Evolutionary conservation across 2,888 invertebrate species (phyloP), one percentile per base, ranked within the genome.

Genomic region (Drosophila ezoana): DNA sequence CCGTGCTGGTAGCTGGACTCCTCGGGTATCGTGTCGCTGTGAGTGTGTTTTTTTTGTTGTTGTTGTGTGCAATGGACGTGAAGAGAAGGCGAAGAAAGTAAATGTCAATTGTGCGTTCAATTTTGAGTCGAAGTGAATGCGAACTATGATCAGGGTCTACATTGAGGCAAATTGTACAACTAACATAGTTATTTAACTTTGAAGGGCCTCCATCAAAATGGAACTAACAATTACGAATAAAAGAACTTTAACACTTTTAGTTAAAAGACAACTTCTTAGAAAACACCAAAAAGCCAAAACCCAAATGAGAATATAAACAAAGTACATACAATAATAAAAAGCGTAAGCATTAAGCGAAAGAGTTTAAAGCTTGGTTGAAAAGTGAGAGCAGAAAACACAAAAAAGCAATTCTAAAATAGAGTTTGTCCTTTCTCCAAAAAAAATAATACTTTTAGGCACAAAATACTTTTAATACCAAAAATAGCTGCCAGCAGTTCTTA

Each of bases 11-110:
- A 90, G 72, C 83, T 85, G 90, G 94, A 94, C 90, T 96, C 96
- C 93, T 96, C 96, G 59, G 95, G 95, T 85, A 96, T 96, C 70
- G 94, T 95, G 91, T 95, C 95, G 78, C 95, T 92, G 86, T 83
- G 66, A 60, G 45, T 54, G 76, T 92, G 86, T 84, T 63, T 54
- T 71, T 74, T 57, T 66, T 41, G 56, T 65, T 8, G 62, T 76
- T 53, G 72, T 48, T 57, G 62, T 57, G 67, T 71, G 65, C 66
- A 79, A 76, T 78, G 79, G 83, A 72, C 52, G 89, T 83, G 83
- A 89, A 89, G 70, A 84, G 81, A 84, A 84, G 89, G 70, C 63
- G 87, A 74, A 84, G 77, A 84, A 83, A 89, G 89, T 84, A 81
- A 78, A 84, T 87, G 85, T 87, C 72, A 87, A 64, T 78, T 81